Evolutionary conservation across 2,888 invertebrate genomes (phyloP), one percentile per base, ranked within the genome.

Genomic region (Cataglyphis rosenhaueri): DNA sequence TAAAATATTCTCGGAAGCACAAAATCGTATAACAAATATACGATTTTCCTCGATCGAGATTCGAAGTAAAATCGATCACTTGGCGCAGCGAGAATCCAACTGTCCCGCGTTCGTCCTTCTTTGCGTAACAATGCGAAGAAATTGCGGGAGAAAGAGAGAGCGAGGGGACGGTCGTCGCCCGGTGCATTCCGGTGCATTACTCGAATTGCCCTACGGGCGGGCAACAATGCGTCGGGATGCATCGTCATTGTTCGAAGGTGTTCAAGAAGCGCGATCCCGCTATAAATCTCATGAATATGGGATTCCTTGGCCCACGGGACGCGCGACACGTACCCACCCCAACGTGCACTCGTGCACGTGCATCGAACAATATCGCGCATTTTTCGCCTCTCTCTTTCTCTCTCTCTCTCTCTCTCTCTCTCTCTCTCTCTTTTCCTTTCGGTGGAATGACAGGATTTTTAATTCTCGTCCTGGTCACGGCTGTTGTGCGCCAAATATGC

Each of bases 261-360:
- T 88, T 91, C 89, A 91, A 91, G 90, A 92, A 92, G 84, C 85
- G 87, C 86, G 87, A 87, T 87, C 83, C 84, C 86, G 79, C 88
- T 88, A 89, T 90, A 91, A 88, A 91, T 89, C 85, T 86, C 84
- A 88, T 90, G 88, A 90, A 92, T 92, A 89, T 88, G 90, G 81
- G 87, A 89, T 88, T 84, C 85, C 84, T 85, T 75, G 84, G 78
- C 88, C 90, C 71, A 89, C 87, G 38, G 32, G 9, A 59, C 44
- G 57, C 41, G 59, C 59, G 44, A 59, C 78, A 79, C 71, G 59
- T 75, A 75, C 35, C 65, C 65, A 65, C 48, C 59, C 70, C 78
- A 61, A 71, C 6, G 6, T 35, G 78, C 59, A 71, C 59, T 59
- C 71, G 59, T 59, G 59, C 74, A 76, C 55, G 57, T 41, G 55